Percentiles rank a stretch among this genome's conserved stretches.
Conservation (phyloP, 2,113 vertebrate species). For the Elaphurus davidianus region DNA sequence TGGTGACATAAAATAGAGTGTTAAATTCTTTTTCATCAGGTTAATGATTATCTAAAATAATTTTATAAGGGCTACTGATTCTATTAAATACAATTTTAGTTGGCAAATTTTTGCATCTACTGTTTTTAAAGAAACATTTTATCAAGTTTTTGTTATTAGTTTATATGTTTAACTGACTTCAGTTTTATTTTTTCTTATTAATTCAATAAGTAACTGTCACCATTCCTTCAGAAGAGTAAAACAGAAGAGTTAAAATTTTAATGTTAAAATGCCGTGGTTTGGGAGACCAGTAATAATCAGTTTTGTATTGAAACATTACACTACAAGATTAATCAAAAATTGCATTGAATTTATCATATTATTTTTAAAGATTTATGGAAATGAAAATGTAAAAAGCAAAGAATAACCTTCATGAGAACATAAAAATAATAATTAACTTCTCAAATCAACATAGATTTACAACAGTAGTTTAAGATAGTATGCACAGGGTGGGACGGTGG, state of each 20-base stretch:
- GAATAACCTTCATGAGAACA: not conserved
- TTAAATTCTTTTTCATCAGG: not conserved
- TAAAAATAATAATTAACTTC: not conserved
- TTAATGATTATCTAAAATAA: not conserved
- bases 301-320: not conserved
- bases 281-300: not conserved
- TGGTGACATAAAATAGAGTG: not conserved
- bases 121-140: not conserved
- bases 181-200: not conserved
- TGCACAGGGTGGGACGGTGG: not conserved
- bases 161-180: not conserved
- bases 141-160: not conserved
- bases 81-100: not conserved
- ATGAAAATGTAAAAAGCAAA: not conserved
- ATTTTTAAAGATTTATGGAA: not conserved
- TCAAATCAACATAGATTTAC: not conserved
- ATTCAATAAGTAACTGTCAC: not conserved
- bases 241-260: not conserved
- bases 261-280: not conserved
- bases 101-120: not conserved
- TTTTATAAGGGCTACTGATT: not conserved
- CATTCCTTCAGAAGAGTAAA: not conserved
- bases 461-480: not conserved
- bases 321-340: not conserved
- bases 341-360: not conserved